Evolutionary conservation across 2,797 vertebrate species (phyloP), one percentile per base, ranked within the genome.

Genomic region (Pseudomugil tenellus): DNA sequence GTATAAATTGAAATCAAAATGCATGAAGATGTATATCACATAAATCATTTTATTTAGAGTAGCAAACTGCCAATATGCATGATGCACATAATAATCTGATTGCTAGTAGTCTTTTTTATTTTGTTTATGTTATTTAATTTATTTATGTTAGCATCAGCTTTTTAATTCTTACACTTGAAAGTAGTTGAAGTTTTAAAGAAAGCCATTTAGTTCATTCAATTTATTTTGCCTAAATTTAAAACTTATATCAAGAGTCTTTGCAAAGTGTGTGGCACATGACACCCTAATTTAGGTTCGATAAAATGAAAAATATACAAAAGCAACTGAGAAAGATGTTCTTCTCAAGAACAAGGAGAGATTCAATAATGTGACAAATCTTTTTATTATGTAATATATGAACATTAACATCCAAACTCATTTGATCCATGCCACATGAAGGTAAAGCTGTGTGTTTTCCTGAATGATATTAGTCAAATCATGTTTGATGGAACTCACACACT

Each of bases 401-500:
- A 35, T 39, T 28, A 6, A 21, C 43, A 39, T 14, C 28, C 28
- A 63, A 34, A 32, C 32, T 23, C 23, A 6, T 14, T 46, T 13
- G 14, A 69, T 34, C 56, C n/a, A 51, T 46, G n/a, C 26, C 25
- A 9, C 32, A 32, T 14, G 13, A 76, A 63, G 6, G 31, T 70
- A 10, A 78, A 66, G 51, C 59, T 65, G 55, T 77, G 28, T 28
- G 16, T 79, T 76, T 72, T 55, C 69, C 64, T 70, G 56, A 76
- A 55, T 76, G 49, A 69, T 84, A 63, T 67, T 61, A 79, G 64
- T 80, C 66, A 69, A 77, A 70, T 74, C 61, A 73, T 76, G 66
- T 84, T 83, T 87, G 77, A 86, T 81, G 58, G 69, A 13, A 14
- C 25, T 57, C 70, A 56, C 63, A 88, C 77, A 88, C 71, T 84